A percentile compares a stretch with the other conserved stretches of the same genome.
phyloP scores from a whole-genome alignment of 2,888 invertebrate genomes.

The Piscicola geometra region DNA sequence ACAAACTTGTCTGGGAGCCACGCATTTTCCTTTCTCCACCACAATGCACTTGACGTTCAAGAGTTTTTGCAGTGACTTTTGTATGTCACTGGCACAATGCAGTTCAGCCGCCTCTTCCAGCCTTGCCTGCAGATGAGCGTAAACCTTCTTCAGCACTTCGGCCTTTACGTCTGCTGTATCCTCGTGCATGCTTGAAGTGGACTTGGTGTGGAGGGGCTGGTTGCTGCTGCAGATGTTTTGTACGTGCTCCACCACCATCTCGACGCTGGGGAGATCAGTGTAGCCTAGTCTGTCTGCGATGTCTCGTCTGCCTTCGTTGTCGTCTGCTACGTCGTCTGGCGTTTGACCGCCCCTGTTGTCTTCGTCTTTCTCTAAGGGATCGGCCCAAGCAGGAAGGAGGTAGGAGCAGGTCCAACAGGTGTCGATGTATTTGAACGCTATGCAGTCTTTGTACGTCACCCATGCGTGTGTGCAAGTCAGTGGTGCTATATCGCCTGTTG shows the following conservation, averaged over 20 bases:
- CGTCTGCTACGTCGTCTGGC: conserved; percentile 37
- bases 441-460: conserved; percentile 43
- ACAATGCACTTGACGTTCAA: conserved; percentile 39
- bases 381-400: conserved; percentile 45
- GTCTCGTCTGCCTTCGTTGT: conserved; percentile 27
- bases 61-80: conserved; percentile 32
- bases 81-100: conserved; percentile 30
- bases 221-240: conserved; percentile 38
- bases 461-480: conserved; percentile 33
- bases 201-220: not conserved
- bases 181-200: conserved; percentile 25
- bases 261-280: conserved; percentile 39
- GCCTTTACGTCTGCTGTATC: conserved; percentile 38
- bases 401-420: conserved; percentile 42
- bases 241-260: conserved; percentile 40
- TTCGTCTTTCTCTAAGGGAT: conserved; percentile 40
- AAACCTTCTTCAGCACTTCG: conserved; percentile 44
- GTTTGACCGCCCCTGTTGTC: not conserved
- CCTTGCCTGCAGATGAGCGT: conserved; percentile 41
- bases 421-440: conserved; percentile 42
- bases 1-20: conserved; percentile 40
- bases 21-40: conserved; percentile 42
- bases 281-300: conserved; percentile 40
- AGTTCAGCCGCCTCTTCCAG: conserved; percentile 27
- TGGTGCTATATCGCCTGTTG: not conserved